Percentiles rank a stretch among this genome's conserved stretches.
Conservation (phyloP, 1,140 invertebrate genomes). For the Drosophila murphyi region DNA sequence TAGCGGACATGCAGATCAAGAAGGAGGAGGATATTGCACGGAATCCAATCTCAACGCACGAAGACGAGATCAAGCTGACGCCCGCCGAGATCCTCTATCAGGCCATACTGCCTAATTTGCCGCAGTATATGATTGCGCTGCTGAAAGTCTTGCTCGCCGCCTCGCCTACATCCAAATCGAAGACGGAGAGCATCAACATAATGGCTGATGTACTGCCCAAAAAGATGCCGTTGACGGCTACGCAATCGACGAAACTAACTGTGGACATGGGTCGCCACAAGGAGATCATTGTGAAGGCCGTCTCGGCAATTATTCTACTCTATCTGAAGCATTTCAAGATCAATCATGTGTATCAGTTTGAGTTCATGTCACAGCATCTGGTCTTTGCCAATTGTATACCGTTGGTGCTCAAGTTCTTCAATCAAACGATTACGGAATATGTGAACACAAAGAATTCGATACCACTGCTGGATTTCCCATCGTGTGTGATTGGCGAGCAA, state of each 20-base stretch:
- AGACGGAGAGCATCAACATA: constrained; percentile 99
- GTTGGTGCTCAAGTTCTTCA: constrained; percentile 99
- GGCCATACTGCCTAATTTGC: constrained; percentile 95
- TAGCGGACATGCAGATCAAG: constrained; percentile 93
- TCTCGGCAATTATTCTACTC: constrained; percentile 96
- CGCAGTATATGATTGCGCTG: constrained; percentile 98
- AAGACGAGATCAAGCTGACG: constrained; percentile 90
- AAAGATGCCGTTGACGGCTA: constrained; percentile 98
- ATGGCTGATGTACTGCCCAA: constrained; percentile 98
- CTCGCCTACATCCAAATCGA: constrained; percentile 98
- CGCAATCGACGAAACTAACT: constrained; percentile 98
- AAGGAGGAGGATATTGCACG: constrained; percentile 93
- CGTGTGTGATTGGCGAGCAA: constrained; percentile 98
- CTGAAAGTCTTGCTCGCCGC: constrained; percentile 98
- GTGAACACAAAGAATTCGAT: constrained; percentile 98
- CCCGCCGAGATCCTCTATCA: constrained; percentile 95
- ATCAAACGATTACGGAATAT: constrained; percentile 98
- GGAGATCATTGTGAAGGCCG: constrained; percentile 99
- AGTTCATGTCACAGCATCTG: constrained; percentile 99
- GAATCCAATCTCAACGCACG: constrained; percentile 91
- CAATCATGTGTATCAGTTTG: constrained; percentile 99
- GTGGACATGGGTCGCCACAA: constrained; percentile 99
- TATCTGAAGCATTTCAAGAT: constrained; percentile 99
- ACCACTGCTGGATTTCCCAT: constrained; percentile 97
- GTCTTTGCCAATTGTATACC: constrained; percentile 99